These are phyloP conservation scores for Cyprinus carpio DNA, from an alignment of 2,113 vertebrate species.

Conservation along the genomic window DNA sequence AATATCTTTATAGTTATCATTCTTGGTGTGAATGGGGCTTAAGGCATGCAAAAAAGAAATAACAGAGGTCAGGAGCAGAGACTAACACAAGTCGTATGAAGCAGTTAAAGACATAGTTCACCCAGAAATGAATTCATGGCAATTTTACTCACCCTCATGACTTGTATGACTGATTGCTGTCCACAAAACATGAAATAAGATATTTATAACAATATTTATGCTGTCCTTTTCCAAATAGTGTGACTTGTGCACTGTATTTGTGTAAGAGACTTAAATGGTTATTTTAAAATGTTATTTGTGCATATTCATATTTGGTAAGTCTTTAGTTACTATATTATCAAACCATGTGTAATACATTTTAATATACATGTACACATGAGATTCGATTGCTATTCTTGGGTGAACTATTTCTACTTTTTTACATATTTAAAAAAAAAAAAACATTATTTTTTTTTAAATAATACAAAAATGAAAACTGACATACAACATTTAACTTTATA, in stretches of 20 bases:
- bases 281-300: background rate
- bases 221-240: background rate
- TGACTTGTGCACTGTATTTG: background rate
- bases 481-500: background rate
- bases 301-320: background rate
- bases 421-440: background rate
- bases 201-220: too few species aligned
- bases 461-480: background rate
- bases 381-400: background rate
- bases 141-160: background rate
- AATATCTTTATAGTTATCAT: too few species aligned
- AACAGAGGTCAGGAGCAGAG: background rate
- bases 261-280: background rate
- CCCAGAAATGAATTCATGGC: background rate
- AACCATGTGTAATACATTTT: background rate
- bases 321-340: too few species aligned
- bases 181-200: background rate
- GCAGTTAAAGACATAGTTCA: background rate
- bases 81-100: background rate
- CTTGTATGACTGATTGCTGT: background rate
- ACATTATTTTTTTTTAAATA: background rate
- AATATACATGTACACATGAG: background rate
- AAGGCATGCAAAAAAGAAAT: background rate
- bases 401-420: background rate
- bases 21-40: too few species aligned